Evolutionary conservation across 2,113 vertebrate genomes (phyloP), one percentile per base, ranked within the genome.

Genomic region (Piaya cayana): DNA sequence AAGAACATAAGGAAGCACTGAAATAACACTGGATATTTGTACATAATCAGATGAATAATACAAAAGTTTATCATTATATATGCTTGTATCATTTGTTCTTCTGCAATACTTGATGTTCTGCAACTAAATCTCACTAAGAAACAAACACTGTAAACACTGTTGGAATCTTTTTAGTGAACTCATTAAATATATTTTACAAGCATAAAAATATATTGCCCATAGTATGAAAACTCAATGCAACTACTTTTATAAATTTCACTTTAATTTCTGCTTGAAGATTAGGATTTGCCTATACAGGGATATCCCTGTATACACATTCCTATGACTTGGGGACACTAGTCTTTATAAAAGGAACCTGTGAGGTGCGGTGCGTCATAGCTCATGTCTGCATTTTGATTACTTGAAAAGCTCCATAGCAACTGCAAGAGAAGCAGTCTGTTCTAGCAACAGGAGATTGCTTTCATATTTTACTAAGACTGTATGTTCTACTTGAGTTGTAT

Each of bases 391-490:
- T 92, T 96, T 95, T 94, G 93, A 95, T 96, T 96, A 91, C 93
- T 95, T 96, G 89, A 95, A 62, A 85, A 94, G 95, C 63, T 86
- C 81, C 92, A 96, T 95, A 92, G 92, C 91, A 97, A 98, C 94
- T 3, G 5, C 97, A 97, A 97, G 88, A 94, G 93, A 97, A 95
- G 76, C 68, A 96, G 56, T 30, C 65, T 95, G 68, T 62, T 94
- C 95, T 75, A 88, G 89, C 85, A 94, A 95, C 82, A 90, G 91
- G 60, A 85, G 92, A 96, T 86, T 95, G 90, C 94, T 95, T 96
- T 97, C 95, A 91, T 92, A 97, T 97, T 98, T 97, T 97, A 96
- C 97, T 95, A 95, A 92, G 86, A 97, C 92, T 92, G 88, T 64
- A 67, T 92, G 89, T 97, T 98, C 96, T 81, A 95, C 96, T 96